Percentiles rank a stretch among this genome's conserved stretches.
Evolutionary conservation across 2,113 vertebrate genomes (phyloP).

Genomic region (Pleuronectes platessa): DNA sequence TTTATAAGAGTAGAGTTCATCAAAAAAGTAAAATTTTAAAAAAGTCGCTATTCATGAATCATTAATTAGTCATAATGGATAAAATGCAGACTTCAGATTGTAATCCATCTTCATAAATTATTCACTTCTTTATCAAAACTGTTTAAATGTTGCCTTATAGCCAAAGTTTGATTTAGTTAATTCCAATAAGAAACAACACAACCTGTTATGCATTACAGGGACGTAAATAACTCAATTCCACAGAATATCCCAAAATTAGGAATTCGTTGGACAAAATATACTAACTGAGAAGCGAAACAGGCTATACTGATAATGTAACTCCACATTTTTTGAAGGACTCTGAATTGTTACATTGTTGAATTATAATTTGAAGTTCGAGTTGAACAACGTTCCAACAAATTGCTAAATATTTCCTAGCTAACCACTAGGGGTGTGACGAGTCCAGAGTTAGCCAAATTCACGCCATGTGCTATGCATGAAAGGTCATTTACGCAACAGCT

Average conservation of each 20-base stretch:
- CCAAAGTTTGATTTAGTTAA: background rate
- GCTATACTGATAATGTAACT: background rate
- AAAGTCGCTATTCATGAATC: background rate
- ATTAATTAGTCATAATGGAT: background rate
- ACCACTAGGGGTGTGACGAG: conserved; percentile 60
- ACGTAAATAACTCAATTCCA: background rate
- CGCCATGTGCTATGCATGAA: background rate
- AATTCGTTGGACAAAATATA: background rate
- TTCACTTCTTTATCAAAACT: background rate
- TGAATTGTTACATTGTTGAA: background rate
- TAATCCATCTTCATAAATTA: background rate
- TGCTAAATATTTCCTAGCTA: conserved; percentile 7
- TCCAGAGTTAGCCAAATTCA: background rate
- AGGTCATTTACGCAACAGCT: background rate
- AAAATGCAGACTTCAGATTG: background rate
- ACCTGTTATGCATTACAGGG: too few relatives aligned
- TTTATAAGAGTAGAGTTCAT: background rate
- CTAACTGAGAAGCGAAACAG: background rate
- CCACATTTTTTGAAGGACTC: background rate
- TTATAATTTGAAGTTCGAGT: background rate
- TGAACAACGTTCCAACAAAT: background rate
- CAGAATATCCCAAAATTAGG: background rate
- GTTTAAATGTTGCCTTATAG: background rate
- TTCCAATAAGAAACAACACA: background rate
- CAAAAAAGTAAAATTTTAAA: background rate